phyloP scores from a whole-genome alignment of 2,797 vertebrate species.

The Vireo griseus region DNA sequence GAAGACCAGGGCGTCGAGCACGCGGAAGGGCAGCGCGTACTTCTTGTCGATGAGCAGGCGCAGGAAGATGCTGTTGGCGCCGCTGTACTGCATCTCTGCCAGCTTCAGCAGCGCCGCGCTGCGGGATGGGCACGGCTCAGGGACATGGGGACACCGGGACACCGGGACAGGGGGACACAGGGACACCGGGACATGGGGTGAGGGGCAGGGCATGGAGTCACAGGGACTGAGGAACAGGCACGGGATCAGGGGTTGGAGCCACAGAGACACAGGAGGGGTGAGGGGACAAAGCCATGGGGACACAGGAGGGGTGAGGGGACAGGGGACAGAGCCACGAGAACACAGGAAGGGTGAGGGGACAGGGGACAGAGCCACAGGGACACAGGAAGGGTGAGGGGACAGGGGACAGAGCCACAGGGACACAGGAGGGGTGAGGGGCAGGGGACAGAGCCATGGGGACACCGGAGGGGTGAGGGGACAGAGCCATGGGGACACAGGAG shows the following conservation, averaged over 20 bases:
- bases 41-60: constrained; percentile 95
- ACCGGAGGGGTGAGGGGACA: too few relatives aligned
- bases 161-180: background rate
- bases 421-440: background rate
- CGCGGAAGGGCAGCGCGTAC: constrained; percentile 96
- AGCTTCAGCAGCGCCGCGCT: constrained; percentile 96
- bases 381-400: too few relatives aligned
- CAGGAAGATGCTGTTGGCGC: constrained; percentile 97
- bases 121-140: background rate
- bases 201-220: background rate
- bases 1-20: constrained; percentile 91
- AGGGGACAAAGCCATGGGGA: too few relatives aligned
- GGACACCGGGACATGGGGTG: background rate
- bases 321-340: too few relatives aligned
- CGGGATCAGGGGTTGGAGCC: too few relatives aligned
- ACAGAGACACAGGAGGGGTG: too few relatives aligned
- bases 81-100: constrained; percentile 95
- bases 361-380: rapidly evolving
- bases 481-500: too few relatives aligned
- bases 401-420: background rate
- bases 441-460: background rate
- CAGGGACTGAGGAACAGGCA: background rate
- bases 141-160: background rate
- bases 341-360: background rate
- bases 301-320: background rate